Evolutionary conservation across 1,140 invertebrate genomes (phyloP).

Genomic region (Lepidotrigona ventralis): DNA sequence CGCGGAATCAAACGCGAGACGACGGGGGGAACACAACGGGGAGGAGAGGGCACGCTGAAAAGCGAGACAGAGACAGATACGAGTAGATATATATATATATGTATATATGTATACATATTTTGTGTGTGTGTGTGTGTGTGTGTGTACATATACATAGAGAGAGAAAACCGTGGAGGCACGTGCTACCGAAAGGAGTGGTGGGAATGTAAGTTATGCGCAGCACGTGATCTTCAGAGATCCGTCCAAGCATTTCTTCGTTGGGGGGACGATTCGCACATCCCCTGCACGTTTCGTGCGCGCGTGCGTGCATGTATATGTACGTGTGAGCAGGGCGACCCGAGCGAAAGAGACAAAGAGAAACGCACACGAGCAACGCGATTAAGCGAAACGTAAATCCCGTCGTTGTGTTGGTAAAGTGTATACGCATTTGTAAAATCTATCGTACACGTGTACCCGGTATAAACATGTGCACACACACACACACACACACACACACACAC

Average conservation of each 20-base stretch:
- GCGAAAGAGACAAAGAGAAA: constrained; percentile 17
- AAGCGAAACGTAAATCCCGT: constrained; percentile 27
- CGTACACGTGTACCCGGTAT: neutral
- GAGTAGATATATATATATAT: constrained; percentile 12
- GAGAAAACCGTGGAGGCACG: constrained; percentile 60
- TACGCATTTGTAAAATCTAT: neutral
- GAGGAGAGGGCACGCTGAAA: constrained; percentile 35
- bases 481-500: neutral
- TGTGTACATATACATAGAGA: neutral
- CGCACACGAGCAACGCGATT: neutral
- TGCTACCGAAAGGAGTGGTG: constrained; percentile 70
- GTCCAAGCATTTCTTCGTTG: constrained; percentile 65
- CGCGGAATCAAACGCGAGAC: constrained; percentile 61
- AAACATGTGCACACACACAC: neutral
- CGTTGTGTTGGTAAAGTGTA: neutral
- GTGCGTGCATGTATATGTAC: neutral
- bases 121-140: too few relatives aligned
- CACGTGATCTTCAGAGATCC: constrained; percentile 75
- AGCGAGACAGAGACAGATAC: constrained; percentile 52
- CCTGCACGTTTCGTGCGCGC: constrained; percentile 18
- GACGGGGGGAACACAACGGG: constrained; percentile 47
- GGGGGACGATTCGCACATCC: constrained; percentile 51
- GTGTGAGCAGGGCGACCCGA: neutral
- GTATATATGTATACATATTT: neutral
- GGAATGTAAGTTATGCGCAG: constrained; percentile 76